Conservation (phyloP, 2,797 vertebrate genomes). For the Poecilia velifera region DNA sequence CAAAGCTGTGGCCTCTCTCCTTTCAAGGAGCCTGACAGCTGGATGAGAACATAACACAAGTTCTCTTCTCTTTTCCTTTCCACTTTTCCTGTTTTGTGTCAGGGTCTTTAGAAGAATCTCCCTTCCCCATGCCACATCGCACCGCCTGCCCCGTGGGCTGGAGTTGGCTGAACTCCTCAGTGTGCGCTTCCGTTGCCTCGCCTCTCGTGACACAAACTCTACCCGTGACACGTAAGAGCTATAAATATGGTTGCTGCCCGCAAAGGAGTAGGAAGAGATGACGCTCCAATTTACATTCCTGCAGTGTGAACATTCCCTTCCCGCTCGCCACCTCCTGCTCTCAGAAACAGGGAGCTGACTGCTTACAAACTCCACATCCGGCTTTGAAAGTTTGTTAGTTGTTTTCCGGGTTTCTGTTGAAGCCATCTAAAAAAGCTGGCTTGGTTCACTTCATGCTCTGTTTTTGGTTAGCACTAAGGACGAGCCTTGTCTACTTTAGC, state of each 20-base stretch:
- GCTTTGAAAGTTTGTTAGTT: slow-evolving; percentile 13
- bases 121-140: slow-evolving; percentile 34
- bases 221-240: slow-evolving; percentile 46
- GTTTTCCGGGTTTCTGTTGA: slow-evolving; percentile 7
- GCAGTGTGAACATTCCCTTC: slow-evolving; percentile 59
- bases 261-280: slow-evolving; percentile 68
- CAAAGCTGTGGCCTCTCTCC: slow-evolving; percentile 45
- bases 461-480: slow-evolving; percentile 3
- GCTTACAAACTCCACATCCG: slow-evolving; percentile 36
- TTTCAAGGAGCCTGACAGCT: slow-evolving; percentile 46
- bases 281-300: slow-evolving; percentile 66
- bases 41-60: slow-evolving; percentile 36
- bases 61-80: slow-evolving; percentile 12
- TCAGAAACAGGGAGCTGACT: slow-evolving; percentile 50
- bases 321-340: slow-evolving; percentile 23
- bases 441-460: slow-evolving; percentile 2
- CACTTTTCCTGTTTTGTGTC: slow-evolving; percentile 52
- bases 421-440: background rate
- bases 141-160: slow-evolving; percentile 50
- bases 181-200: slow-evolving; percentile 40
- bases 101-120: slow-evolving; percentile 49
- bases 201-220: slow-evolving; percentile 43
- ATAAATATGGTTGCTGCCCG: slow-evolving; percentile 77
- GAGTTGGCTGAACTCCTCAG: slow-evolving; percentile 45
- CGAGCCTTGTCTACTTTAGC: too few species aligned